Conservation (phyloP, 1,140 invertebrate species). For the Trachymyrmex cornetzi region DNA sequence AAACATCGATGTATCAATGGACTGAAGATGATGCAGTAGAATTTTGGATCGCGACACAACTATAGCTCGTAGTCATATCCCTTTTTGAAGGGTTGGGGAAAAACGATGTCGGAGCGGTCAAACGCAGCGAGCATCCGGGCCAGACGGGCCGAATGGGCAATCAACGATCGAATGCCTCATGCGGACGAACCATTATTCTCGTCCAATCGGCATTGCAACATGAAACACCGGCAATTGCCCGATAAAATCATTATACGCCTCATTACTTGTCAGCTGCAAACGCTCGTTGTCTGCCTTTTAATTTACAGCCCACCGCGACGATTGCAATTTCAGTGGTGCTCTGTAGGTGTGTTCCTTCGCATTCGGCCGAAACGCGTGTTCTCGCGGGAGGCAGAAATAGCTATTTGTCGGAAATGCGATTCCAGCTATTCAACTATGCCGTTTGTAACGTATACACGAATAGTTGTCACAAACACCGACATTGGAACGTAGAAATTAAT, state of each 20-base stretch:
- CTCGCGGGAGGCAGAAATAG: slow-evolving; percentile 27
- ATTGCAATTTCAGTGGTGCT: slow-evolving; percentile 62
- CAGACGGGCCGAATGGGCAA: slow-evolving; percentile 80
- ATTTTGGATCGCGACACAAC: slow-evolving; percentile 51
- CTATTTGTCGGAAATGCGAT: slow-evolving; percentile 33
- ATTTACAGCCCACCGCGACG: slow-evolving; percentile 76
- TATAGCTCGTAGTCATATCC: slow-evolving; percentile 60
- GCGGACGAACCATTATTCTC: slow-evolving; percentile 81
- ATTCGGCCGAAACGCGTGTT: slow-evolving; percentile 21
- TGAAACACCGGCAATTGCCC: slow-evolving; percentile 80
- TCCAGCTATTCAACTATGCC: slow-evolving; percentile 8
- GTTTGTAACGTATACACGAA: slow-evolving; percentile 2
- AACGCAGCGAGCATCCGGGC: slow-evolving; percentile 75
- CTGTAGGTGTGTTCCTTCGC: slow-evolving; percentile 24
- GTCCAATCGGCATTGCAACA: slow-evolving; percentile 81
- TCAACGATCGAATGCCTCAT: slow-evolving; percentile 80
- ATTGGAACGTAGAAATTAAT: slow-evolving; percentile 6
- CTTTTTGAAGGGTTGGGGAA: slow-evolving; percentile 60
- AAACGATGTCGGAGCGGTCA: slow-evolving; percentile 73
- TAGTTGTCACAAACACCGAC: background rate
- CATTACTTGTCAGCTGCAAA: slow-evolving; percentile 82
- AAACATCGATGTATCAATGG: background rate
- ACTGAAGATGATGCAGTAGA: background rate
- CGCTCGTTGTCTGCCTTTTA: slow-evolving; percentile 79
- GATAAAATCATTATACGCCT: slow-evolving; percentile 84